These are phyloP conservation scores for Sphaerodactylus townsendi DNA, from an alignment of 2,113 vertebrate genomes.

Conservation along the genomic window DNA sequence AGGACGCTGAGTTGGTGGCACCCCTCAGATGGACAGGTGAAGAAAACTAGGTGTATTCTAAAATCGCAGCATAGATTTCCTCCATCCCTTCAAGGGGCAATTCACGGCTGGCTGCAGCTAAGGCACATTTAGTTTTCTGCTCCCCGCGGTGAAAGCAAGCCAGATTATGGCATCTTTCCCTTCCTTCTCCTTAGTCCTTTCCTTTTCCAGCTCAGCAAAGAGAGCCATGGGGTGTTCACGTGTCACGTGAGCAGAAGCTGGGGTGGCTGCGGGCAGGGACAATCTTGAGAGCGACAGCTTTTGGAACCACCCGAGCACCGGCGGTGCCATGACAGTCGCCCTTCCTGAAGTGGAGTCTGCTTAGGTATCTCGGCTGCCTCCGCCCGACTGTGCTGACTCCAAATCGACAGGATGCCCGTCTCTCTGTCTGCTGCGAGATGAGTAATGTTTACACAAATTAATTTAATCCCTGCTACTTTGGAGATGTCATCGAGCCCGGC, in stretches of 20 bases:
- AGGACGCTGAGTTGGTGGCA: too few relatives aligned
- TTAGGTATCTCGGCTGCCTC: neutral
- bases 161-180: neutral
- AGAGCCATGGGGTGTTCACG: neutral
- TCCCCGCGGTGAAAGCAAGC: neutral
- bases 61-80: too few relatives aligned
- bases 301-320: neutral
- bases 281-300: neutral
- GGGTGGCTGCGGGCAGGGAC: too few relatives aligned
- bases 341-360: neutral
- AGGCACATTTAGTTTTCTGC: too few relatives aligned
- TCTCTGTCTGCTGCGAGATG: constrained; percentile 21
- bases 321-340: neutral
- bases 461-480: constrained; percentile 37
- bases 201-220: neutral
- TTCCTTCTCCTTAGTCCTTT: neutral
- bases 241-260: too few relatives aligned
- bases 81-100: too few relatives aligned
- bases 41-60: too few relatives aligned
- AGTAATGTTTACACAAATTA: constrained; percentile 36
- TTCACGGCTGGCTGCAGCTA: too few relatives aligned
- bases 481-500: constrained; percentile 14
- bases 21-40: too few relatives aligned
- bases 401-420: constrained; percentile 1
- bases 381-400: neutral